Conservation (phyloP, 2,888 invertebrate genomes). For the Nymphalis urticae region DNA sequence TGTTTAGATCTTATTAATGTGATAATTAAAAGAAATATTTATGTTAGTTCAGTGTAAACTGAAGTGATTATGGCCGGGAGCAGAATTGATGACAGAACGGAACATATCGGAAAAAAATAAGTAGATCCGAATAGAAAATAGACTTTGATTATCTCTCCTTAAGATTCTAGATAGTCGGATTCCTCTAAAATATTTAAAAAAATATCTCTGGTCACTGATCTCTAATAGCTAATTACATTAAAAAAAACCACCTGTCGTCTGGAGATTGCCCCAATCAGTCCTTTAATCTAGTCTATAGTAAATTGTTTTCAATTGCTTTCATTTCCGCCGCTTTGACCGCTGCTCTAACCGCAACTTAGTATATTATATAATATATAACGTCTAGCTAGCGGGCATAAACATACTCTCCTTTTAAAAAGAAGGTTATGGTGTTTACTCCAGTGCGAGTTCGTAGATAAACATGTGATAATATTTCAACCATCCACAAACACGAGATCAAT, state of each 20-base stretch:
- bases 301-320: conserved; percentile 55
- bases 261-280: conserved; percentile 26
- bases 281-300: conserved; percentile 33
- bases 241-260: conserved; percentile 8
- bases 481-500: no score
- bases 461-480: no score
- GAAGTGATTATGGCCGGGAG: no score
- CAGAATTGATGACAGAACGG: no score
- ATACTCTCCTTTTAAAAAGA: no score
- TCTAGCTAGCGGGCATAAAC: no score
- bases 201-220: not conserved
- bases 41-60: not conserved
- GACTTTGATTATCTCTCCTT: not conserved
- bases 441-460: no score
- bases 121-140: no score
- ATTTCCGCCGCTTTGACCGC: conserved; percentile 55
- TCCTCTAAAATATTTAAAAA: not conserved
- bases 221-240: conserved; percentile 5
- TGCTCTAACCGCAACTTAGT: conserved; percentile 51
- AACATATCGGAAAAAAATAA: no score
- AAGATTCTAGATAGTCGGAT: not conserved
- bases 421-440: no score
- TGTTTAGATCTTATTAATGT: conserved; percentile 22
- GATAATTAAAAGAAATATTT: conserved; percentile 3
- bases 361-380: conserved; percentile 39